phyloP scores from a whole-genome alignment of 2,888 invertebrate genomes.

The Myopa tessellatipennis region DNA sequence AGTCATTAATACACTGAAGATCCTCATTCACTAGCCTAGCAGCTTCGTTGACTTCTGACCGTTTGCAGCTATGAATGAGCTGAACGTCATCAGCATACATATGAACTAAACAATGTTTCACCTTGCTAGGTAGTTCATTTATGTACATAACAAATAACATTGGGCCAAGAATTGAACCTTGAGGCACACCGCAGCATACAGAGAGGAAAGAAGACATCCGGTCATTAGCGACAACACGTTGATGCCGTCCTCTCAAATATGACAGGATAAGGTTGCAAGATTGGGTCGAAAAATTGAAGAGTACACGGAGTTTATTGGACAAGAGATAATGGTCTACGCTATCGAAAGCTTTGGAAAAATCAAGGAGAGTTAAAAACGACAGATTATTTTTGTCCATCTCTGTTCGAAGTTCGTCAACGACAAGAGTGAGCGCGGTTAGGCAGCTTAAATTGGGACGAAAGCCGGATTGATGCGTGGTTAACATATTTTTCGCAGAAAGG shows the following conservation, averaged over 20 bases:
- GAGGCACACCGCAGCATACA: neutral
- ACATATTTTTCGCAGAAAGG: too few relatives aligned
- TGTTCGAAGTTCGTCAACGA: neutral
- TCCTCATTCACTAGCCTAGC: too few relatives aligned
- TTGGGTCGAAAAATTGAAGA: neutral
- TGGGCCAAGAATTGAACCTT: neutral
- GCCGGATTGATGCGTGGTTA: too few relatives aligned
- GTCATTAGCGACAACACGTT: neutral
- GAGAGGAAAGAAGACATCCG: neutral
- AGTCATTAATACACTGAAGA: too few relatives aligned
- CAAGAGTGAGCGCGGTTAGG: neutral
- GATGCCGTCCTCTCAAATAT: neutral
- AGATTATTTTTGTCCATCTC: neutral
- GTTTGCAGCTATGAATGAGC: too few relatives aligned
- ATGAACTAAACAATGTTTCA: too few relatives aligned
- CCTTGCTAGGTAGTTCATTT: too few relatives aligned
- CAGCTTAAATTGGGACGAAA: neutral
- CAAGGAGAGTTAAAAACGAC: neutral
- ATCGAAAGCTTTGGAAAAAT: conserved; percentile 7
- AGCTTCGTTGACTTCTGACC: too few relatives aligned
- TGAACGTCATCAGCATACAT: too few relatives aligned
- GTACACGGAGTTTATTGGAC: neutral
- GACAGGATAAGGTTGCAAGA: conserved; percentile 11
- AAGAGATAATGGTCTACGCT: neutral
- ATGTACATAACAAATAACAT: too few relatives aligned